These are phyloP conservation scores for Apamea anceps DNA, from an alignment of 2,888 invertebrate species.

Conservation along the genomic window DNA sequence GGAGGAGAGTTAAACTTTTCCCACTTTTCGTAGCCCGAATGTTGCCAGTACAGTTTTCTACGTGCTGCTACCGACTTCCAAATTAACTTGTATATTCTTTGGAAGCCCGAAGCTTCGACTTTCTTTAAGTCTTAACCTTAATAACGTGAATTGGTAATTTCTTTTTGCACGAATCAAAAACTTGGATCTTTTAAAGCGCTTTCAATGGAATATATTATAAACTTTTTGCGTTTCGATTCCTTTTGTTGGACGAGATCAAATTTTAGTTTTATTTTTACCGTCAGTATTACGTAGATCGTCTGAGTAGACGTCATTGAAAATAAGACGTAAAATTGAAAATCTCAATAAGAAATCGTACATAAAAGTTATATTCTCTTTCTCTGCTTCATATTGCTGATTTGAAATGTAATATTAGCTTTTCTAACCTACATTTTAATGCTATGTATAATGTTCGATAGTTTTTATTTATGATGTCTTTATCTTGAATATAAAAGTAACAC, in stretches of 20 bases:
- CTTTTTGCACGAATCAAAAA: constrained; percentile 52
- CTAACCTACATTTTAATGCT: not conserved
- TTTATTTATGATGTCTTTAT: no score
- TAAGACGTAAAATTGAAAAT: constrained; percentile 3
- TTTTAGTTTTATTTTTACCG: constrained; percentile 26
- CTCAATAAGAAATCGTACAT: not conserved
- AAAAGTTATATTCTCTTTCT: constrained; percentile 3
- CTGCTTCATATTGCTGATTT: not conserved
- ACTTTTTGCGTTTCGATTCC: constrained; percentile 42
- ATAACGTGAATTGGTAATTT: constrained; percentile 60
- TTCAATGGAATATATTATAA: constrained; percentile 48
- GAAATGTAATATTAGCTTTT: not conserved
- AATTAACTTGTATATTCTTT: constrained; percentile 65
- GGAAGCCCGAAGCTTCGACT: constrained; percentile 23
- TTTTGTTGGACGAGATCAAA: constrained; percentile 35
- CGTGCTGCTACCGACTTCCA: constrained; percentile 57
- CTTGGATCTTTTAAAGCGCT: constrained; percentile 44
- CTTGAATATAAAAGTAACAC: no score
- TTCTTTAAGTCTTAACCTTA: constrained; percentile 41
- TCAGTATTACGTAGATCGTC: not conserved
- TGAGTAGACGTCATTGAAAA: constrained; percentile 2
- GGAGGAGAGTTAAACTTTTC: constrained; percentile 25
- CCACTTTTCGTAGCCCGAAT: constrained; percentile 19
- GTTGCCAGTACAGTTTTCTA: constrained; percentile 53
- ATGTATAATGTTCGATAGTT: not conserved